Evolutionary conservation across 2,113 vertebrate genomes (phyloP).

Genomic region (Motacilla alba): DNA sequence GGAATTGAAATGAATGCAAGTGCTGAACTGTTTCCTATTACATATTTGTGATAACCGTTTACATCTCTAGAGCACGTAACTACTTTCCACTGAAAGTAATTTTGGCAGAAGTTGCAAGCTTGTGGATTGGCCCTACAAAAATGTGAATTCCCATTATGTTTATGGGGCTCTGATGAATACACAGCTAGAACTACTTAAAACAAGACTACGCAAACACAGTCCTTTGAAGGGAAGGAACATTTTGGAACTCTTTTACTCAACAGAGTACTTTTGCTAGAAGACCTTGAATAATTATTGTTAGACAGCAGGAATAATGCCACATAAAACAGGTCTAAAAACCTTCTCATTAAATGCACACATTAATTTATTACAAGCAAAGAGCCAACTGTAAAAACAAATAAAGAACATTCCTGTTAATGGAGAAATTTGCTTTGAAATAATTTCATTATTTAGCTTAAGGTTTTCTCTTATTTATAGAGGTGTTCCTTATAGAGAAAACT

Average conservation of each 20-base stretch:
- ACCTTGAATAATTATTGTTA: neutral
- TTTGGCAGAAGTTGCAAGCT: neutral
- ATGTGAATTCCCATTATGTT: neutral
- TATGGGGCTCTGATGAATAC: neutral
- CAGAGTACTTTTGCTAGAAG: neutral
- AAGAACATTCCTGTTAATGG: neutral
- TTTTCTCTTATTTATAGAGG: neutral
- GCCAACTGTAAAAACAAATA: neutral
- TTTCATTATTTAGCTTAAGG: neutral
- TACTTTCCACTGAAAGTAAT: neutral
- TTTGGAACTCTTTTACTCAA: neutral
- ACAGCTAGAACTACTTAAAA: neutral
- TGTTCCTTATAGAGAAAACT: neutral
- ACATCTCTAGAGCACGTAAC: neutral
- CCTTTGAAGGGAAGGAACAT: conserved; percentile 3
- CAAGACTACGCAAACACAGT: neutral
- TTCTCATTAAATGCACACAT: neutral
- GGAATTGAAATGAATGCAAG: neutral
- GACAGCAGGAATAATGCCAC: neutral
- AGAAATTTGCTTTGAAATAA: neutral
- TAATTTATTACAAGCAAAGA: neutral
- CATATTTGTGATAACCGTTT: neutral
- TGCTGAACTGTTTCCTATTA: neutral
- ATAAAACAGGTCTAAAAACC: conserved; percentile 1
- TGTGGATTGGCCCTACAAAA: neutral